Evolutionary conservation across 1,140 invertebrate genomes (phyloP).

Genomic region (Phenacoccus solenopsis): DNA sequence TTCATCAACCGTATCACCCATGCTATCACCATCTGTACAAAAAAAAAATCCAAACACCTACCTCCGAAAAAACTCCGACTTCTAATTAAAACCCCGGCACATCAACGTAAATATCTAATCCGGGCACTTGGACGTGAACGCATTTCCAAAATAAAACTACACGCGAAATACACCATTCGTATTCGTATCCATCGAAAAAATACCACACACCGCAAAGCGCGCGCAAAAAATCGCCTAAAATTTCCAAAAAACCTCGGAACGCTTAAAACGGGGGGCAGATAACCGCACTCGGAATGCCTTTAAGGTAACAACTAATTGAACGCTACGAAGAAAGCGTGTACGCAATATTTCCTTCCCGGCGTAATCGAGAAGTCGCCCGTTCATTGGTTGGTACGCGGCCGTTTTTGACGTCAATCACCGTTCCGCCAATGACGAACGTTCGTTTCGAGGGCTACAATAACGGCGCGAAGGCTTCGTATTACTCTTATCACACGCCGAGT

Average conservation of each 20-base stretch:
- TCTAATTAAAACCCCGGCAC: no score
- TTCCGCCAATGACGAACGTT: not conserved
- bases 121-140: no score
- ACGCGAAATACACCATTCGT: not conserved
- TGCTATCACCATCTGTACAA: no score
- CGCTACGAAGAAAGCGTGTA: not conserved
- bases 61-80: no score
- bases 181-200: no score
- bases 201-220: no score
- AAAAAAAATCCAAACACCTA: no score
- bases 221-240: not conserved
- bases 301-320: constrained; percentile 12
- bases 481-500: not conserved
- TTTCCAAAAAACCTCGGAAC: no score
- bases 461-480: not conserved
- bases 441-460: not conserved
- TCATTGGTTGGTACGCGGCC: constrained; percentile 4
- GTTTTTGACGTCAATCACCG: constrained; percentile 6
- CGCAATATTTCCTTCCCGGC: constrained; percentile 9
- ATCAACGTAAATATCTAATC: no score
- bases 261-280: not conserved
- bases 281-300: not conserved
- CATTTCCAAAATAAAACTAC: no score
- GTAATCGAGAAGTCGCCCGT: constrained; percentile 4
- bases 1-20: no score